phyloP scores from a whole-genome alignment of 2,888 invertebrate genomes.

The Eucera pruinosa region DNA sequence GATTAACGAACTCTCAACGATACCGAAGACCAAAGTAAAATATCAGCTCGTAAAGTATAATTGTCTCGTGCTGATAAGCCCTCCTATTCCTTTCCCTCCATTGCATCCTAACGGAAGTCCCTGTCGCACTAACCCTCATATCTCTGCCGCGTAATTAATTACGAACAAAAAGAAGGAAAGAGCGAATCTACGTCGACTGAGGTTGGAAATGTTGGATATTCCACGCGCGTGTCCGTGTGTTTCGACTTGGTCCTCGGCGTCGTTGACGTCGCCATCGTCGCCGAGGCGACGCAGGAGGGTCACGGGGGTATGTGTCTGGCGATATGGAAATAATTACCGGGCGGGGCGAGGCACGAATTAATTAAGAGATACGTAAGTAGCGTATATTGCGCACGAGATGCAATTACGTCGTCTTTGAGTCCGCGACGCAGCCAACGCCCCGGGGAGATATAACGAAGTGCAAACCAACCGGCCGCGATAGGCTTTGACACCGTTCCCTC shows the following conservation, averaged over 20 bases:
- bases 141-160: conserved; percentile 53
- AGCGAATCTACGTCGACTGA: background rate
- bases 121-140: background rate
- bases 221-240: conserved; percentile 7
- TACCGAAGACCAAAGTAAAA: background rate
- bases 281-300: conserved; percentile 30
- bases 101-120: background rate
- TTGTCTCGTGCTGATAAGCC: conserved; percentile 44
- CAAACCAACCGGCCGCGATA: conserved; percentile 10
- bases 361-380: conserved; percentile 76
- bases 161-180: conserved; percentile 22
- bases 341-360: conserved; percentile 72
- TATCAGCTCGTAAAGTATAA: conserved; percentile 40
- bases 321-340: conserved; percentile 75
- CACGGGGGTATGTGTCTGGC: conserved; percentile 61
- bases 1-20: conserved; percentile 23
- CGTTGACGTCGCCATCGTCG: conserved; percentile 3
- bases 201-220: conserved; percentile 50
- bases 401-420: conserved; percentile 73
- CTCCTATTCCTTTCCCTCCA: background rate
- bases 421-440: conserved; percentile 55
- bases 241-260: conserved; percentile 8
- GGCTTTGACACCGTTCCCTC: conserved; percentile 34
- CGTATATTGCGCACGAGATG: conserved; percentile 69
- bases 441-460: conserved; percentile 45